Evolutionary conservation across 1,140 invertebrate genomes (phyloP), one percentile per base, ranked within the genome.

Genomic region (Protaetia brevitarsis): DNA sequence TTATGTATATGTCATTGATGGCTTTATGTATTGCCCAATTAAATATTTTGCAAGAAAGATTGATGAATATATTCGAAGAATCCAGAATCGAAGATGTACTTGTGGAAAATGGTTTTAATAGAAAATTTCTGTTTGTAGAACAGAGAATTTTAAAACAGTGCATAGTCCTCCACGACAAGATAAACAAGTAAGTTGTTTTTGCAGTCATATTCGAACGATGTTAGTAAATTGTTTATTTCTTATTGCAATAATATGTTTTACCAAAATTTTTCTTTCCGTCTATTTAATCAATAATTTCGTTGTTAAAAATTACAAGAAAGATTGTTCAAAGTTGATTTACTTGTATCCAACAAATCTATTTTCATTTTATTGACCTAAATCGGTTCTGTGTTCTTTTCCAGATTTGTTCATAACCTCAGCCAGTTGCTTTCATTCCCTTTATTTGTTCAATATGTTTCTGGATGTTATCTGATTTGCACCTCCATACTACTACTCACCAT

Each of bases 161-260:
- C 26, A 11, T 51, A 23, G 26, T 51, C 26, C 16, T 51, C 3
- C 41, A 51, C 16, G 41, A 51, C 13, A 19, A 16, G 26, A 51
- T 51, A 23, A 51, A 51, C 16, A 16, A 19, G 41, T 51, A 51
- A 51, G 41, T n/a, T n/a, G n/a, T n/a, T n/a, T n/a, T n/a, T n/a
- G n/a, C n/a, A n/a, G n/a, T n/a, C n/a, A n/a, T n/a, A n/a, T n/a
- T n/a, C n/a, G n/a, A n/a, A n/a, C n/a, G n/a, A n/a, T n/a, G n/a
- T n/a, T n/a, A n/a, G n/a, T n/a, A n/a, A n/a, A n/a, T n/a, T n/a
- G n/a, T n/a, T n/a, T n/a, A n/a, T n/a, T n/a, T n/a, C n/a, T n/a
- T n/a, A n/a, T n/a, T n/a, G n/a, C n/a, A n/a, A n/a, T n/a, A n/a
- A n/a, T n/a, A n/a, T n/a, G n/a, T n/a, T n/a, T n/a, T n/a, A n/a